phyloP scores from a whole-genome alignment of 2,113 vertebrate genomes.

The Gallinago jamesoni region DNA sequence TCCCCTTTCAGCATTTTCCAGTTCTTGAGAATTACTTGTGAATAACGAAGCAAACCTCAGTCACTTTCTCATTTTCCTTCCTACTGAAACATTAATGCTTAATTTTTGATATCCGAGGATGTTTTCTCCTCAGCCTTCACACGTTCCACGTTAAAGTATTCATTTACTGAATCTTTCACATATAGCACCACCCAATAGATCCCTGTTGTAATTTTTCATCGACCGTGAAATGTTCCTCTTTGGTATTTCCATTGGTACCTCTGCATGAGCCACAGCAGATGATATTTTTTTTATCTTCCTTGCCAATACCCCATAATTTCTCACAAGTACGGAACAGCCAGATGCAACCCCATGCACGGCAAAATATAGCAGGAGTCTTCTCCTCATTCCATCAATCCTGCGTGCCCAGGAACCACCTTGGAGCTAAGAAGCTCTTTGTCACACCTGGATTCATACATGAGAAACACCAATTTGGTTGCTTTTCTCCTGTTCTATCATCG shows the following conservation, averaged over 20 bases:
- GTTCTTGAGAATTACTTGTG: neutral
- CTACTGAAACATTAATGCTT: neutral
- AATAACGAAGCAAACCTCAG: neutral
- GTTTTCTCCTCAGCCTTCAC: neutral
- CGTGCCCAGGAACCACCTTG: neutral
- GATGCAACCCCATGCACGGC: neutral
- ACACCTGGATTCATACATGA: neutral
- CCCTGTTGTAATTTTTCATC: neutral
- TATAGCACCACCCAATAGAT: neutral
- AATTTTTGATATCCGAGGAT: neutral
- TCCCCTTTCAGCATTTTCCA: neutral
- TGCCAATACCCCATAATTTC: neutral
- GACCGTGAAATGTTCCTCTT: neutral
- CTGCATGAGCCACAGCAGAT: neutral
- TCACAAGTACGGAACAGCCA: fast-evolving
- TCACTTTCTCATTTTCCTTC: neutral
- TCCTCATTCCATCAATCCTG: neutral
- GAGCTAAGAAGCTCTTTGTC: neutral
- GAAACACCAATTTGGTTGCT: neutral
- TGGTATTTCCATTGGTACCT: neutral
- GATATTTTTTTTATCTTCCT: neutral
- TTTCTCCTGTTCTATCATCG: neutral
- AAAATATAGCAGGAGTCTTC: neutral
- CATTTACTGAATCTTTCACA: neutral
- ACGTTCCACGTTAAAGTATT: neutral